phyloP scores from a whole-genome alignment of 1,140 invertebrate genomes.

The Aleiodes sp. region DNA sequence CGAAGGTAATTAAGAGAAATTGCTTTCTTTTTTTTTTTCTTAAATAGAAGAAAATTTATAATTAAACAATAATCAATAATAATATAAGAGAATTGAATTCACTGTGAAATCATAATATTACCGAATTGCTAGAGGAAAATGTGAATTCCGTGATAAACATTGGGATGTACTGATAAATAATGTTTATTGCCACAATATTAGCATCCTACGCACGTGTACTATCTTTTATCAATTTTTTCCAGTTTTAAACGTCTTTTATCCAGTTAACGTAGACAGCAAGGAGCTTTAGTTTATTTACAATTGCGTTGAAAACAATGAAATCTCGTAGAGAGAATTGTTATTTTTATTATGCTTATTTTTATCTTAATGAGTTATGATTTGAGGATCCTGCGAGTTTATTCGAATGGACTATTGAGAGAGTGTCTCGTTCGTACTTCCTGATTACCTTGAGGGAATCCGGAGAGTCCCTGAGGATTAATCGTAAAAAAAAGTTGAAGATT shows the following conservation, averaged over 20 bases:
- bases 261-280: neutral
- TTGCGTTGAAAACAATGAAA: too few relatives aligned
- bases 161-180: neutral
- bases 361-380: neutral
- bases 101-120: neutral
- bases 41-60: constrained; percentile 21
- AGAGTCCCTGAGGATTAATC: constrained; percentile 13
- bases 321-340: too few relatives aligned
- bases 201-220: constrained; percentile 8
- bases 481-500: neutral
- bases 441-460: constrained; percentile 46
- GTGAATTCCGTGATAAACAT: neutral
- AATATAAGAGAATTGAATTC: neutral
- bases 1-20: constrained; percentile 58
- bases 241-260: neutral
- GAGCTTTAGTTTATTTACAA: neutral
- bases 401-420: neutral
- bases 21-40: constrained; percentile 7
- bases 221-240: neutral
- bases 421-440: constrained; percentile 44
- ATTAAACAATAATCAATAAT: neutral
- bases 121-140: neutral
- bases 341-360: neutral
- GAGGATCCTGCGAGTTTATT: neutral
- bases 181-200: neutral